A percentile compares a stretch with the other conserved stretches of the same genome.
Conservation (phyloP, 2,113 vertebrate genomes). For the Menura novaehollandiae region DNA sequence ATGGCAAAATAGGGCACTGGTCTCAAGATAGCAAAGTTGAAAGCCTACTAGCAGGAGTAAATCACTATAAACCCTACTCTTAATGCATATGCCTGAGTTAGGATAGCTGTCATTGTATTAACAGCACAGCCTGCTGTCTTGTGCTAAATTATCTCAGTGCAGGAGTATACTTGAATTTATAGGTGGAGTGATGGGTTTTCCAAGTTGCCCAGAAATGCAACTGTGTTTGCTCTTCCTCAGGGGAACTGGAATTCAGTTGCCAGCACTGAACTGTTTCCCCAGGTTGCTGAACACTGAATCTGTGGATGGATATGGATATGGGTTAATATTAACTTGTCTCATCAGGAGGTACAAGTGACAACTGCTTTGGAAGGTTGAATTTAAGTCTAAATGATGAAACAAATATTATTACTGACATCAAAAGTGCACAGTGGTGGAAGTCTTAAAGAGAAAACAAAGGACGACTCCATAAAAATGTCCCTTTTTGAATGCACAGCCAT, state of each 20-base stretch:
- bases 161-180: not conserved
- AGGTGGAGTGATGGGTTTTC: not conserved
- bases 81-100: not conserved
- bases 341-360: not conserved
- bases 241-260: not conserved
- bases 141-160: not conserved
- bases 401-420: not conserved
- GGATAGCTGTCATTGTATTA: not conserved
- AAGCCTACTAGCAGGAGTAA: not conserved
- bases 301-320: not conserved
- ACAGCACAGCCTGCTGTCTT: not conserved
- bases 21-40: not conserved
- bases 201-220: not conserved
- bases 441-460: not conserved
- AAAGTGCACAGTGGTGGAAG: not conserved
- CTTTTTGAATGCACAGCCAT: not conserved
- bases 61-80: not conserved
- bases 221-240: not conserved
- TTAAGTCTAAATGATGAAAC: not conserved
- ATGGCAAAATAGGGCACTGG: not conserved
- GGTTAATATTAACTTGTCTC: not conserved
- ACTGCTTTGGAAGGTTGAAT: not conserved
- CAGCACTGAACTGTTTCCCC: not conserved
- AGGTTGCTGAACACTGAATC: not conserved
- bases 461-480: not conserved